Conservation (phyloP, 2,888 invertebrate genomes). For the Leptothorax acervorum region DNA sequence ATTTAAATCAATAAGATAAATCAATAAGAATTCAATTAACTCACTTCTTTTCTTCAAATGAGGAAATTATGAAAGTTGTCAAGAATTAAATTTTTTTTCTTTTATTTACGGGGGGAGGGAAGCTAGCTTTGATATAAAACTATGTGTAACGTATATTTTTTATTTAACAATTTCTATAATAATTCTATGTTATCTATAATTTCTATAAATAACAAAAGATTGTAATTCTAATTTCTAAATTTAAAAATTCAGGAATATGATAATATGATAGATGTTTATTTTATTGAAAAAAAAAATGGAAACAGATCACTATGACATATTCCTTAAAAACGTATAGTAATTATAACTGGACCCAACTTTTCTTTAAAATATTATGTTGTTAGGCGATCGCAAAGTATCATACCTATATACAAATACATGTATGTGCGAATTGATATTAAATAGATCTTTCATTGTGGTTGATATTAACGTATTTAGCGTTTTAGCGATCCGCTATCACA, state of each 20-base stretch:
- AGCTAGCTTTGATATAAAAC: not conserved
- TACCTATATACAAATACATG: not conserved
- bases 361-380: not conserved
- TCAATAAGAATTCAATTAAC: not conserved
- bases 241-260: not conserved
- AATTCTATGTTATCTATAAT: too few relatives aligned
- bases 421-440: constrained; percentile 45
- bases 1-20: not conserved
- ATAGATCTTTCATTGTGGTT: not conserved
- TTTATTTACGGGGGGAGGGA: not conserved
- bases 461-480: constrained; percentile 43
- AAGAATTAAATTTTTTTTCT: not conserved
- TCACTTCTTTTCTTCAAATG: not conserved
- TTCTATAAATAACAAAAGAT: not conserved
- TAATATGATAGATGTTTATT: not conserved
- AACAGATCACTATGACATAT: not conserved
- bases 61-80: not conserved
- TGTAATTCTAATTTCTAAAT: not conserved
- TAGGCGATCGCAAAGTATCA: not conserved
- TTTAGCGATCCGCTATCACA: constrained; percentile 12
- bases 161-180: too few relatives aligned
- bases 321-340: not conserved
- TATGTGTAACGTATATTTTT: not conserved
- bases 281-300: not conserved
- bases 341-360: not conserved